phyloP scores from a whole-genome alignment of 2,888 invertebrate genomes.

The Altica lythri region DNA sequence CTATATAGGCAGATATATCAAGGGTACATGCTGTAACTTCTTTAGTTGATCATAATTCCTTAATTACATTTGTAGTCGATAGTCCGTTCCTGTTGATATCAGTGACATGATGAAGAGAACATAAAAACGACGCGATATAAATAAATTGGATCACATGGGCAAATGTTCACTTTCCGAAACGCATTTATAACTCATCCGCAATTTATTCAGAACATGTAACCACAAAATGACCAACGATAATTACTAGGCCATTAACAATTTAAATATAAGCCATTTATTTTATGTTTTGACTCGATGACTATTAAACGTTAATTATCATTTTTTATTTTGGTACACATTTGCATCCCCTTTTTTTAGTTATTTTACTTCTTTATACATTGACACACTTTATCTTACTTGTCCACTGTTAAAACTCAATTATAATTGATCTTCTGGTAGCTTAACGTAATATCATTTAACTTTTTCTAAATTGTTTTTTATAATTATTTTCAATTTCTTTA shows the following conservation, averaged over 20 bases:
- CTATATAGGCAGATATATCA: too few species aligned
- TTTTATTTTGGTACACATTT: slow-evolving; percentile 25
- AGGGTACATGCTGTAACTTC: too few species aligned
- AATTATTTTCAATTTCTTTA: too few species aligned
- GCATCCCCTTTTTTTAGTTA: slow-evolving; percentile 17
- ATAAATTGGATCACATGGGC: slow-evolving; percentile 37
- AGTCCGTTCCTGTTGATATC: slow-evolving; percentile 25
- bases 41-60: too few species aligned
- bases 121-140: slow-evolving; percentile 31
- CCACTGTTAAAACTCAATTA: too few species aligned
- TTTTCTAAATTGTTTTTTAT: too few species aligned
- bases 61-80: slow-evolving; percentile 1
- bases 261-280: slow-evolving; percentile 43
- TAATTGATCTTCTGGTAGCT: too few species aligned
- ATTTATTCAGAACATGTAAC: slow-evolving; percentile 44
- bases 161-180: slow-evolving; percentile 33
- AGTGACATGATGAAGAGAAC: slow-evolving; percentile 30
- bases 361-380: too few species aligned
- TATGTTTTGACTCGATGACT: slow-evolving; percentile 39
- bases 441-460: too few species aligned
- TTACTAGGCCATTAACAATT: slow-evolving; percentile 45
- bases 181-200: slow-evolving; percentile 41
- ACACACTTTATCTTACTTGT: too few species aligned
- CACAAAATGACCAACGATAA: slow-evolving; percentile 44
- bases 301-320: slow-evolving; percentile 34